A percentile compares a stretch with the other conserved stretches of the same genome.
These are phyloP conservation scores for Sebastes umbrosus DNA, from an alignment of 2,797 vertebrate genomes.

Conservation along the genomic window DNA sequence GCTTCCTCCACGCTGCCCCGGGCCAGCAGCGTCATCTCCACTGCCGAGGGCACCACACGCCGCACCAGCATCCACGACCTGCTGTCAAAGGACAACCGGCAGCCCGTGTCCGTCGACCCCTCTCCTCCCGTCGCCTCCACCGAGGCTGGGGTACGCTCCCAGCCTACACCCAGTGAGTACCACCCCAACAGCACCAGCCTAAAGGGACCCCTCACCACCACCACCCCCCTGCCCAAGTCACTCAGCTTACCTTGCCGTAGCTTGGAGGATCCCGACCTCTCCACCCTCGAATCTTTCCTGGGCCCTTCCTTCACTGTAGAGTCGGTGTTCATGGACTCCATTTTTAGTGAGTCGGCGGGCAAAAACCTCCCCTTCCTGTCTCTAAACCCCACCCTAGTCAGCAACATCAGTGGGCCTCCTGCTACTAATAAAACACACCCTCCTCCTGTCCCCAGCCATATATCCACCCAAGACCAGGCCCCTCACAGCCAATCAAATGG, in stretches of 20 bases:
- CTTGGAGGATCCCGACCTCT: constrained; percentile 77
- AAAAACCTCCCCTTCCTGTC: constrained; percentile 89
- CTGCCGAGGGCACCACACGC: constrained; percentile 93
- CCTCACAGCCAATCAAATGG: constrained; percentile 66
- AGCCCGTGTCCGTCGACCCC: constrained; percentile 88
- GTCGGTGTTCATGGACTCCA: constrained; percentile 82
- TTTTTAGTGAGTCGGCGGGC: constrained; percentile 79
- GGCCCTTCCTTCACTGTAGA: constrained; percentile 83
- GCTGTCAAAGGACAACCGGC: constrained; percentile 93
- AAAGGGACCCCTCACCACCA: constrained; percentile 44
- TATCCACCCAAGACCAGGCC: constrained; percentile 62
- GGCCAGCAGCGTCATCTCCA: constrained; percentile 98
- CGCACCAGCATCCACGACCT: constrained; percentile 98
- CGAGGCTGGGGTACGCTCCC: constrained; percentile 76
- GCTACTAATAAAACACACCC: constrained; percentile 67
- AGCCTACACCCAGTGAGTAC: constrained; percentile 95
- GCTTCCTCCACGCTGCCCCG: constrained; percentile 90
- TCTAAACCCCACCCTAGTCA: constrained; percentile 94
- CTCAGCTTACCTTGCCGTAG: constrained; percentile 79
- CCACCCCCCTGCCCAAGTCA: constrained; percentile 77
- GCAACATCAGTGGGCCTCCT: constrained; percentile 91
- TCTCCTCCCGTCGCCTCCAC: constrained; percentile 73
- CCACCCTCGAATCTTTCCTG: constrained; percentile 80
- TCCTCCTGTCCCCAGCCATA: constrained; percentile 38
- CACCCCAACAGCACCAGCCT: constrained; percentile 71